Evolutionary conservation across 2,888 invertebrate species (phyloP).

Genomic region (Spodoptera picta): DNA sequence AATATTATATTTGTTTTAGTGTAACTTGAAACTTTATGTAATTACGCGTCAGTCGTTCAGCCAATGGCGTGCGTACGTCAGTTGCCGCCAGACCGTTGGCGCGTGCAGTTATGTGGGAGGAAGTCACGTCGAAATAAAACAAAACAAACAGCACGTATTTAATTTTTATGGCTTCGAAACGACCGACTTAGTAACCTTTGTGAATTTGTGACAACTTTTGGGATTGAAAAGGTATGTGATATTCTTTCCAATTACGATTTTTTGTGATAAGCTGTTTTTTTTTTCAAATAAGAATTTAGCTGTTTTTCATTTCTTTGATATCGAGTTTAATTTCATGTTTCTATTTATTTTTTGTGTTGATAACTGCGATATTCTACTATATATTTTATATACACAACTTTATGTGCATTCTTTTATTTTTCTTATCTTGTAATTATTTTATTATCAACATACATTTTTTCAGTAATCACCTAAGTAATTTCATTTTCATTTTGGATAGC

Average conservation of each 20-base stretch:
- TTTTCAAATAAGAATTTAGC: not conserved
- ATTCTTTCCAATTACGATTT: not conserved
- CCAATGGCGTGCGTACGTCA: conserved; percentile 67
- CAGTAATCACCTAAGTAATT: no score
- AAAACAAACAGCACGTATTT: conserved; percentile 63
- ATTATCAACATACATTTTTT: no score
- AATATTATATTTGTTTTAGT: not conserved
- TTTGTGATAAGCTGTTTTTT: not conserved
- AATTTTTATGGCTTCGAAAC: conserved; percentile 66
- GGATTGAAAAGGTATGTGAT: conserved; percentile 33
- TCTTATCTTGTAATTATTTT: no score
- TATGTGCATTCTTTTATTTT: no score
- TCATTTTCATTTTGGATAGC: no score
- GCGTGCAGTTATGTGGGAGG: conserved; percentile 61
- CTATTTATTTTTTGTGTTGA: no score
- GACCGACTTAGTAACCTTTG: conserved; percentile 42
- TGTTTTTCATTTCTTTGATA: not conserved
- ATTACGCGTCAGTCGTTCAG: conserved; percentile 41
- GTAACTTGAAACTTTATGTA: conserved; percentile 6
- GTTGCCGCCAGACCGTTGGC: conserved; percentile 76
- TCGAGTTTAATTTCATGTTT: no score
- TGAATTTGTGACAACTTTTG: conserved; percentile 38
- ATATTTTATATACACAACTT: no score
- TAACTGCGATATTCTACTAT: no score
- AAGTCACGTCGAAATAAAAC: conserved; percentile 58